Percentiles rank a stretch among this genome's conserved stretches.
Conservation (phyloP, 2,113 vertebrate species). For the Dinomys branickii region DNA sequence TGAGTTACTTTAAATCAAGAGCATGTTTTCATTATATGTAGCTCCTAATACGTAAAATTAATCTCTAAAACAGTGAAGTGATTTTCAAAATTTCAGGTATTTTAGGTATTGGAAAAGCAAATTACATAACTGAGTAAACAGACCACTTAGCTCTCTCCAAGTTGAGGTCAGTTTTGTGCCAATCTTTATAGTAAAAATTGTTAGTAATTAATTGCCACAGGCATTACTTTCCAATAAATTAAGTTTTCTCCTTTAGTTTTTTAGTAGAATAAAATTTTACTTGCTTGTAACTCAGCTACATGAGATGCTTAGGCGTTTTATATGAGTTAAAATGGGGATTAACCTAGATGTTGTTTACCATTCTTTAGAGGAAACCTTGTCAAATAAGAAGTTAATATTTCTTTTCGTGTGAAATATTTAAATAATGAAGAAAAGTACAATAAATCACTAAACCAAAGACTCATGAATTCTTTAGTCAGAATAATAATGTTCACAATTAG, state of each 20-base stretch:
- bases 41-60: conserved; percentile 16
- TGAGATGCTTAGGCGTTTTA: not conserved
- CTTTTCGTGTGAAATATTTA: conserved; percentile 3
- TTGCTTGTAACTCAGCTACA: not conserved
- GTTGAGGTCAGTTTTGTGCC: not conserved
- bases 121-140: conserved; percentile 28
- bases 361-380: not conserved
- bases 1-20: not conserved
- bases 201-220: not conserved
- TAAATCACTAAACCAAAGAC: not conserved
- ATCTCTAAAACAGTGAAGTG: not conserved
- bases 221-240: not conserved
- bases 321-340: conserved; percentile 20
- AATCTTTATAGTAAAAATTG: not conserved
- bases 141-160: not conserved
- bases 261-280: not conserved
- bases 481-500: not conserved
- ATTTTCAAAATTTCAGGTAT: not conserved
- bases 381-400: not conserved
- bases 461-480: not conserved
- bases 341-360: not conserved
- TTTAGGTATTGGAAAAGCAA: not conserved
- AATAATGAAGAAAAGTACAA: conserved; percentile 27
- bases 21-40: not conserved
- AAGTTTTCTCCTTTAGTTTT: not conserved